Conservation (phyloP, 2,888 invertebrate species). For the Ophraella communa region DNA sequence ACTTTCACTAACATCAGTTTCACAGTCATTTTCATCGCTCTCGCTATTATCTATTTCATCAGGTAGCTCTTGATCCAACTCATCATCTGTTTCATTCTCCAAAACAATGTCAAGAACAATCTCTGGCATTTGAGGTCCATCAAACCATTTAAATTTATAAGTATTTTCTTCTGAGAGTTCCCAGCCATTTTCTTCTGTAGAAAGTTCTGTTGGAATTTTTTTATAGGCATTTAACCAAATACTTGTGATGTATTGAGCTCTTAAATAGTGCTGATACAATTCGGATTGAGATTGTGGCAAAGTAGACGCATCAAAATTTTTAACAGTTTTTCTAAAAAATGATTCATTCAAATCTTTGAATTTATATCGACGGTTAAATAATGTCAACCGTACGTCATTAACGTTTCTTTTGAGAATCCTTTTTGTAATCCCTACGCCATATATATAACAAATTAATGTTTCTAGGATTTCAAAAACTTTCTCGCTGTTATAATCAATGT, state of each 20-base stretch:
- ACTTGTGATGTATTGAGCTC: constrained; percentile 35
- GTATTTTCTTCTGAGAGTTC: background rate
- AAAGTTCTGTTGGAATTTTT: background rate
- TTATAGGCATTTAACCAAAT: constrained; percentile 37
- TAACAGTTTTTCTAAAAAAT: constrained; percentile 13
- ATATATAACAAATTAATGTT: constrained; percentile 37
- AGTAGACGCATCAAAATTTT: constrained; percentile 30
- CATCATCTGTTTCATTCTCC: too few relatives aligned
- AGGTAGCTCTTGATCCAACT: too few relatives aligned
- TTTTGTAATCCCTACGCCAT: constrained; percentile 28
- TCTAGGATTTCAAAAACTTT: constrained; percentile 24
- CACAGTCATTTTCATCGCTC: too few relatives aligned
- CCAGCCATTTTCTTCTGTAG: constrained; percentile 18
- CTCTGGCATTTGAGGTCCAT: background rate
- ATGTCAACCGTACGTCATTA: constrained; percentile 24
- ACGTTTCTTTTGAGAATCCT: constrained; percentile 24
- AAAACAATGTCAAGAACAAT: too few relatives aligned
- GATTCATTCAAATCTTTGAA: constrained; percentile 19
- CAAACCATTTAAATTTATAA: constrained; percentile 31
- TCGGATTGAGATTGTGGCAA: constrained; percentile 41
- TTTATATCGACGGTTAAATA: too few relatives aligned
- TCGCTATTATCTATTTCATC: too few relatives aligned
- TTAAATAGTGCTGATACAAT: constrained; percentile 34
- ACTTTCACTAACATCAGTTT: too few relatives aligned
- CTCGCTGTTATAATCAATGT: constrained; percentile 21